Evolutionary conservation across 1,140 invertebrate genomes (phyloP).

Genomic region (Pararge aegeria): DNA sequence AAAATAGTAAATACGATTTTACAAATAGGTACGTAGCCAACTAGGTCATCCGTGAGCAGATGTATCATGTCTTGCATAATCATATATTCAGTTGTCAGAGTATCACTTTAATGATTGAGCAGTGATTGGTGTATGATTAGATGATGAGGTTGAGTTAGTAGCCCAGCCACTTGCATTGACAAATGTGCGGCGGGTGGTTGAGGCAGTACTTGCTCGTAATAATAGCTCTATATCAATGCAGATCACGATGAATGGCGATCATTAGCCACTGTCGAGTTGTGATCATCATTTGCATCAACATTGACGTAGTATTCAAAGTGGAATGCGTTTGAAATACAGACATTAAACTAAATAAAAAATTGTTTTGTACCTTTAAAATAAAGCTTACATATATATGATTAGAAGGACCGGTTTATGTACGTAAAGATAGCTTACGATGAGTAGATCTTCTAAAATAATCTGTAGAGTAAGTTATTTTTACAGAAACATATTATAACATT

Average conservation of each 20-base stretch:
- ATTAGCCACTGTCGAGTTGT: conserved; percentile 49
- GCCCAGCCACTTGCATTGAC: conserved; percentile 42
- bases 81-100: conserved; percentile 5
- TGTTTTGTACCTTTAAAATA: background rate
- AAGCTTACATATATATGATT: no score
- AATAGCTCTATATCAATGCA: conserved; percentile 61
- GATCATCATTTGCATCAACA: conserved; percentile 51
- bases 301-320: conserved; percentile 44
- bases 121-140: conserved; percentile 36
- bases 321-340: conserved; percentile 16
- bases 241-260: conserved; percentile 68
- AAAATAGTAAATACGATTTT: no score
- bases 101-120: conserved; percentile 8
- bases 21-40: no score
- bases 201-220: conserved; percentile 54
- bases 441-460: no score
- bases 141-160: conserved; percentile 41
- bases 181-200: conserved; percentile 42
- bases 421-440: no score
- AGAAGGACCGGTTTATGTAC: no score
- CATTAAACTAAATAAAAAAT: background rate
- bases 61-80: background rate
- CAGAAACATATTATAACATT: no score
- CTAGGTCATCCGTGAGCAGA: background rate
- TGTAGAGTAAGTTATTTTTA: no score